phyloP scores from a whole-genome alignment of 1,140 invertebrate species.

The Acromyrmex echinatior region DNA sequence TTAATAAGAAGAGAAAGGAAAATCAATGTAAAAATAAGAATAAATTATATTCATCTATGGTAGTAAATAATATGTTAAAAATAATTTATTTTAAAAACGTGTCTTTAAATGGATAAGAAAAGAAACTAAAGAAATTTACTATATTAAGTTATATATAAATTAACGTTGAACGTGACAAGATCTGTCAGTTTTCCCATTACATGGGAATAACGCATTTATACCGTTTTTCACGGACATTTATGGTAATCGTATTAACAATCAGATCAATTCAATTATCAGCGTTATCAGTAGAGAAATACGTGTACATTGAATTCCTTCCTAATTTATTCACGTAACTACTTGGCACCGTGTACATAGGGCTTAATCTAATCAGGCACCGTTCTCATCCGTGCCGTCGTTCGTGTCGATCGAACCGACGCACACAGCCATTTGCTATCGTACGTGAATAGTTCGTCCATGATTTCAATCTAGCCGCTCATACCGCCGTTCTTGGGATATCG shows the following conservation, averaged over 20 bases:
- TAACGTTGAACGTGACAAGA: neutral
- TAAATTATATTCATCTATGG: neutral
- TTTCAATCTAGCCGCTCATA: slow-evolving; percentile 68
- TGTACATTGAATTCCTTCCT: slow-evolving; percentile 48
- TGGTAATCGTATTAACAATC: slow-evolving; percentile 26
- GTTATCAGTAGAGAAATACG: slow-evolving; percentile 19
- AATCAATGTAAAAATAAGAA: neutral
- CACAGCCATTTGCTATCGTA: slow-evolving; percentile 35
- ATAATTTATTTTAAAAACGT: neutral
- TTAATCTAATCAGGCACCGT: slow-evolving; percentile 65
- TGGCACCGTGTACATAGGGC: slow-evolving; percentile 42
- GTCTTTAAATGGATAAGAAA: neutral
- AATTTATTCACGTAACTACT: slow-evolving; percentile 71
- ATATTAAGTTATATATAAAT: neutral
- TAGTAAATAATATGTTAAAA: slow-evolving; percentile 13
- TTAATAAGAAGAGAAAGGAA: neutral
- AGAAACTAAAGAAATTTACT: neutral
- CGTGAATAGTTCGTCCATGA: slow-evolving; percentile 48
- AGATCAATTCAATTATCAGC: slow-evolving; percentile 32
- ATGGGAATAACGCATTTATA: neutral
- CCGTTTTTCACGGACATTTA: neutral
- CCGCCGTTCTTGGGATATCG: slow-evolving; percentile 46
- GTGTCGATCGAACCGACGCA: slow-evolving; percentile 57
- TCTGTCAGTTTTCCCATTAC: neutral
- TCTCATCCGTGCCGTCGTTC: slow-evolving; percentile 38